Evolutionary conservation across 1,140 invertebrate species (phyloP), one percentile per base, ranked within the genome.

Genomic region (Pogonognathellus flavescens): DNA sequence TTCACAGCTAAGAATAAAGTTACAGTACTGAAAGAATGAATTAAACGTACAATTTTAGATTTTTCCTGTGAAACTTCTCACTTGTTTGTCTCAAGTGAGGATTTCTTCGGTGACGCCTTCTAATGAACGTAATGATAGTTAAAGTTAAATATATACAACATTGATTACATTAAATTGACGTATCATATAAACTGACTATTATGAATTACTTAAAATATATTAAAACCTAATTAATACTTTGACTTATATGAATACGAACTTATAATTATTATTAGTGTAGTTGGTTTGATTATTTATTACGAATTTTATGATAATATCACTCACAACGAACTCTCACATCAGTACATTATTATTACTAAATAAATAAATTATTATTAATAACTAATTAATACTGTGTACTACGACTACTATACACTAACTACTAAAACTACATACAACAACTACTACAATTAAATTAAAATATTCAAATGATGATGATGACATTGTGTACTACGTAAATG

Each of bases 211-310:
- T 57, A 57, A 57, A 57, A n/a, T 4, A 57, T 57, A 57, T 13
- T n/a, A 14, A n/a, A 5, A 57, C 53, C 53, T 41, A 41, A 57
- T 57, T 57, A 57, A 14, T 57, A 57, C 53, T 57, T 57, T 57
- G 11, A 57, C n/a, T 57, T 14, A 57, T 4, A 57, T n/a, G n/a
- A 57, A 14, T 57, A 57, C n/a, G 53, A 57, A 57, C 53, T 57
- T 57, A n/a, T n/a, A 57, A 14, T 57, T 14, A 57, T 6, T 41
- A 41, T 41, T 41, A 41, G 31, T 41, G 31, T n/a, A n/a, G n/a
- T n/a, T n/a, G n/a, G n/a, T 57, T 57, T 57, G n/a, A 57, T 57
- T 57, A 57, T 14, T 57, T 57, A 57, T 57, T 57, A 57, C n/a
- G 11, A 57, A 10, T 57, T 57, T 57, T 57, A 57, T 57, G 53